Conservation (phyloP, 2,888 invertebrate genomes). For the Maniola hyperantus region DNA sequence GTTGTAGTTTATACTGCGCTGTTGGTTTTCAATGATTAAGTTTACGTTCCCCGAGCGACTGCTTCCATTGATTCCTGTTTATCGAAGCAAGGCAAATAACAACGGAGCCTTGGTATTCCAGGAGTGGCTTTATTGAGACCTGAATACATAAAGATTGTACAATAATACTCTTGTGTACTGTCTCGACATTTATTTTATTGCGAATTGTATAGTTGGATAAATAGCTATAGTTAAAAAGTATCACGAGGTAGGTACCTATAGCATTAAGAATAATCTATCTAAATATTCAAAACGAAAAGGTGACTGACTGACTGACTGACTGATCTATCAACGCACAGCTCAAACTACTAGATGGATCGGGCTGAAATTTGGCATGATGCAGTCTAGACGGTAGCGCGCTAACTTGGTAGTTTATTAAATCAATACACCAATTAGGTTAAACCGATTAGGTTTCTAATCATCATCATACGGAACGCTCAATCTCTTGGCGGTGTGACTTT, state of each 20-base stretch:
- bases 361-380: too few relatives aligned
- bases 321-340: too few relatives aligned
- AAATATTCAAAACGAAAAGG: too few relatives aligned
- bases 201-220: neutral
- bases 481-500: neutral
- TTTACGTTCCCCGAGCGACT: slow-evolving; percentile 25
- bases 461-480: neutral
- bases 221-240: too few relatives aligned
- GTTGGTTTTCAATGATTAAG: slow-evolving; percentile 29
- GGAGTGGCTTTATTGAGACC: slow-evolving; percentile 22
- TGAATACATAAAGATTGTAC: slow-evolving; percentile 25
- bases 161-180: slow-evolving; percentile 21
- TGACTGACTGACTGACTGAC: too few relatives aligned
- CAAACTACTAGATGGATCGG: too few relatives aligned
- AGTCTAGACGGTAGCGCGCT: too few relatives aligned
- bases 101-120: slow-evolving; percentile 22
- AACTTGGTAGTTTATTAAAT: too few relatives aligned
- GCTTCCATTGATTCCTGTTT: slow-evolving; percentile 28
- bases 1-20: slow-evolving; percentile 24
- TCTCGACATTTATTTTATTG: slow-evolving; percentile 9
- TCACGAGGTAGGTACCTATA: too few relatives aligned
- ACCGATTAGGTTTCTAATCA: too few relatives aligned
- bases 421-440: too few relatives aligned
- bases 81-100: slow-evolving; percentile 27
- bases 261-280: too few relatives aligned